Base-by-base conservation (phyloP, 2,888 invertebrate genomes). In the Mesochorus sp. region DNA sequence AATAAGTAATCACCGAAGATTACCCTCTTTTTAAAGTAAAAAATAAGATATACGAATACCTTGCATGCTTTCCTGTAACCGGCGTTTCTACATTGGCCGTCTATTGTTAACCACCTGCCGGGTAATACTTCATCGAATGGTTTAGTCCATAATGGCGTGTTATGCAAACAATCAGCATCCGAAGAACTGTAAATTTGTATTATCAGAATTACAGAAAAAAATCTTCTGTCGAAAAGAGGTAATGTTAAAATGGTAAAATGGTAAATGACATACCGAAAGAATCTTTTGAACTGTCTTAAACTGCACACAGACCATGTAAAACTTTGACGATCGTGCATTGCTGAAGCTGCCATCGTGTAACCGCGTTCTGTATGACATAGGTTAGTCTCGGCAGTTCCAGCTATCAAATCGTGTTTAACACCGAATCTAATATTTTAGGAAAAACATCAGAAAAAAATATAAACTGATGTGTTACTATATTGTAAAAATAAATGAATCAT, bases 271-370 rank as follows among this genome's bases (percentile, higher is more conserved):
- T 34, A 64, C 34, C 21, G 14, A 24, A 57, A 68, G 12, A n/a
- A 68, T 4, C 8, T 3, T 2, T 6, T 14, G 34, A 57, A 57
- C 44, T 31, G 47, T 8, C 3, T 3, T 19, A 10, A 3, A 21
- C 68, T 68, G 47, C 68, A 68, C 4, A 2, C 0, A 3, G 68
- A 68, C 47, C 47, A 68, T 5, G 24, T 12, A 21, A 68, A 57
- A 47, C 68, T 34, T 26, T 34, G 68, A 0, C 28, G 55, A 21
- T 3, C 10, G 21, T 21, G 8, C 21, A 21, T 26, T 8, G 68
- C 68, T 8, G 21, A 17, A 17, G 42, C 55, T 14, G 57, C 44
- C 68, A 68, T 68, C 5, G 53, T 28, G 12, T 28, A 24, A 34
- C 68, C 57, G 4, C 47, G 24, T 47, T 21, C 26, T 39, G 8